Base-by-base conservation (phyloP, 2,888 invertebrate genomes). In the Autographa gamma region DNA sequence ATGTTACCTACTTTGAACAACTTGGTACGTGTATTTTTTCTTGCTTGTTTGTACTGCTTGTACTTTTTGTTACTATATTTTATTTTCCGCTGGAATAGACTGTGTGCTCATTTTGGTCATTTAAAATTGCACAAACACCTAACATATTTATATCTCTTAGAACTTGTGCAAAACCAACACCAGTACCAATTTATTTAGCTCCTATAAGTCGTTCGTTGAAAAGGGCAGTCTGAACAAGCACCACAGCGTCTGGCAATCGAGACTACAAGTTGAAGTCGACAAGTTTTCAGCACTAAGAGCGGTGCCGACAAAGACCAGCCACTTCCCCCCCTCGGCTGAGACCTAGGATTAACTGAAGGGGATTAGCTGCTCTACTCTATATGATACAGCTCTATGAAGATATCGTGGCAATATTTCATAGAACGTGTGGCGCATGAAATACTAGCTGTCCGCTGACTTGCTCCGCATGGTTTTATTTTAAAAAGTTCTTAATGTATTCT, bases 271-370 rank as follows among this genome's bases (percentile, higher is more conserved):
- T 25, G 54, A 56, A 56, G 25, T 25, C 54, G 54, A 56, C 25
- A 56, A 56, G 54, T 56, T 56, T 48, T 56, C 19, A 56, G 25
- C 9, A 13, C 54, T 56, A 25, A 56, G 54, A 56, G 54, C 25
- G 54, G 54, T 56, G 4, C 19, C 19, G 25, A 25, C 54, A 56
- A 13, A 56, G 54, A 19, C 9, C 18, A 56, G 54, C 54, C 48
- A 48, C 48, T 48, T 19, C 54, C 13, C 19, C 13, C 54, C 14
- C 25, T 19, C 19, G 9, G 13, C 19, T 11, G 13, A 13, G 7
- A 25, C 1, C 19, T 25, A 13, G 25, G 19, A 56, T 56, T 56
- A 56, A 25, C 25, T 56, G 25, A 56, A 56, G 54, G 11, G 54
- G 54, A 56, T 56, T 56, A 56, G 54, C 14, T 9, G 25, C 48